A percentile compares a stretch with the other conserved stretches of the same genome.
Conservation (phyloP, 2,888 invertebrate species). For the Hydroisotoma schaefferi region DNA sequence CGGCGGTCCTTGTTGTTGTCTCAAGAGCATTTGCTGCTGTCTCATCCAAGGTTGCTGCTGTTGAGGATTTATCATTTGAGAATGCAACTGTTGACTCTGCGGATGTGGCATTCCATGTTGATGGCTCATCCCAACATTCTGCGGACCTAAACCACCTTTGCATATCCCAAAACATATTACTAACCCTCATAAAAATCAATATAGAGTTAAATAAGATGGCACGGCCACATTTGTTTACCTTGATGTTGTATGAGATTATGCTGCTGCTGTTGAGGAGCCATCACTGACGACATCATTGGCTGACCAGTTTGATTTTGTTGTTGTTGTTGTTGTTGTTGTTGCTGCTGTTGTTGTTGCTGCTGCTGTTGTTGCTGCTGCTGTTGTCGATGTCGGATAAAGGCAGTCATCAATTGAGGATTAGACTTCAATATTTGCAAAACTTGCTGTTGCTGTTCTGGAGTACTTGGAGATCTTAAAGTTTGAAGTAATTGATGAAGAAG, state of each 20-base stretch:
- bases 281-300: slow-evolving; percentile 26
- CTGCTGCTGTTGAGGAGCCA: slow-evolving; percentile 43
- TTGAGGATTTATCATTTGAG: slow-evolving; percentile 50
- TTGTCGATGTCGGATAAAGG: slow-evolving; percentile 84
- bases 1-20: slow-evolving; percentile 51
- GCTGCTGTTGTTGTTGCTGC: slow-evolving; percentile 46
- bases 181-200: not conserved
- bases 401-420: slow-evolving; percentile 92
- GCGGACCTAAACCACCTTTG: slow-evolving; percentile 39
- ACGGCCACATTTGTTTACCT: slow-evolving; percentile 20
- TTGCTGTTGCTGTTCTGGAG: slow-evolving; percentile 87
- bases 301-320: slow-evolving; percentile 55
- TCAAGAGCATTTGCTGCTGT: slow-evolving; percentile 52
- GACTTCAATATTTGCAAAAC: slow-evolving; percentile 84
- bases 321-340: slow-evolving; percentile 51
- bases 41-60: slow-evolving; percentile 52
- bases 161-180: not conserved
- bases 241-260: slow-evolving; percentile 45
- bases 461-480: slow-evolving; percentile 82
- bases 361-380: slow-evolving; percentile 53
- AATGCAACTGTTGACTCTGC: slow-evolving; percentile 36
- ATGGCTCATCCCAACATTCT: slow-evolving; percentile 45
- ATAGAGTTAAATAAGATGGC: not conserved
- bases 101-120: slow-evolving; percentile 47
- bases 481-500: slow-evolving; percentile 77